phyloP scores from a whole-genome alignment of 2,113 vertebrate species.

The Notarius quadriscutis region DNA sequence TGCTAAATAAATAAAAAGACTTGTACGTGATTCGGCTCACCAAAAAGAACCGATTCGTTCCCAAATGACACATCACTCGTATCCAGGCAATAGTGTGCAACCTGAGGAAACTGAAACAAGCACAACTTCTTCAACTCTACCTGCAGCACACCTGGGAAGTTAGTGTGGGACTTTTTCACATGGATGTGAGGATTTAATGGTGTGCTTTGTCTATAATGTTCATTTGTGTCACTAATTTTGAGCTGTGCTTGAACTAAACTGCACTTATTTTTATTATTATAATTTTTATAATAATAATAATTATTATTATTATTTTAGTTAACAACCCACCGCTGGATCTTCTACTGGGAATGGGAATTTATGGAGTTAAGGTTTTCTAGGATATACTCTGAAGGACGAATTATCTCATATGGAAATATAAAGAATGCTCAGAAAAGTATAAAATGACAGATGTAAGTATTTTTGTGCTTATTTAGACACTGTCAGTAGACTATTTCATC shows the following conservation, averaged over 20 bases:
- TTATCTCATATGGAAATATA: background rate
- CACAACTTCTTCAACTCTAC: background rate
- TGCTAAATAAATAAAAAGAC: background rate
- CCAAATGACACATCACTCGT: background rate
- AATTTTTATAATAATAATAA: too few relatives aligned
- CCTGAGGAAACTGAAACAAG: background rate
- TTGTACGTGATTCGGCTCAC: background rate
- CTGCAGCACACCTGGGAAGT: background rate
- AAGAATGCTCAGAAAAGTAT: background rate
- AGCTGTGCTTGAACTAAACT: background rate
- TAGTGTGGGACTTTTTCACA: background rate
- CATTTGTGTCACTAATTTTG: background rate
- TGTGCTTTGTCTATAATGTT: background rate
- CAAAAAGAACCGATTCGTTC: background rate
- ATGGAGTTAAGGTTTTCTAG: background rate
- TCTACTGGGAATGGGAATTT: background rate
- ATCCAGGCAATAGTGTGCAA: background rate
- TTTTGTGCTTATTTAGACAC: background rate
- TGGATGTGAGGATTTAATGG: background rate
- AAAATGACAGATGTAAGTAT: slow-evolving; percentile 43
- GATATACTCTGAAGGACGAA: background rate
- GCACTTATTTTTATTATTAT: background rate
- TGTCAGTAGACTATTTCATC: background rate
- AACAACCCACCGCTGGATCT: background rate
- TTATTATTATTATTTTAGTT: background rate